A percentile compares a stretch with the other conserved stretches of the same genome.
Conservation (phyloP, 2,888 invertebrate genomes). For the Linnaemya tessellans region DNA sequence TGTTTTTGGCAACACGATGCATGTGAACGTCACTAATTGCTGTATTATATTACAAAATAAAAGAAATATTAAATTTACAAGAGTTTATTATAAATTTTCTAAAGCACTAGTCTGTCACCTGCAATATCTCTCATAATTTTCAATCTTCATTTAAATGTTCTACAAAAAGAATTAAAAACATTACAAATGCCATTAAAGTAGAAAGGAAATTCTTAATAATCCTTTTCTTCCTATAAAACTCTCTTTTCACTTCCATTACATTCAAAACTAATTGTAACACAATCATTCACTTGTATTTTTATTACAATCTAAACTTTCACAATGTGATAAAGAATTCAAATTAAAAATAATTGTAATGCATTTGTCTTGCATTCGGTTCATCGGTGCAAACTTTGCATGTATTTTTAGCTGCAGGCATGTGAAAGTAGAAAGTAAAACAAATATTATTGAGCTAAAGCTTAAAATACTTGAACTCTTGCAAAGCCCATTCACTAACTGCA, state of each 20-base stretch:
- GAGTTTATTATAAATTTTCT: too few species aligned
- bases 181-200: too few species aligned
- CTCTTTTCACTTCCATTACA: neutral
- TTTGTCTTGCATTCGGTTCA: slow-evolving; percentile 5
- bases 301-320: slow-evolving; percentile 13
- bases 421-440: neutral
- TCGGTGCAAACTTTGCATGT: neutral
- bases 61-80: too few species aligned
- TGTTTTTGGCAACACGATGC: too few species aligned
- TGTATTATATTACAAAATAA: too few species aligned
- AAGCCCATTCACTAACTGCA: neutral
- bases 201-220: too few species aligned
- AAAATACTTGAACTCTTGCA: neutral
- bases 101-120: neutral
- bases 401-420: neutral
- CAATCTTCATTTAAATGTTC: neutral
- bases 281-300: slow-evolving; percentile 33
- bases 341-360: slow-evolving; percentile 43
- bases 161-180: neutral
- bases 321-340: slow-evolving; percentile 41
- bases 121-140: neutral
- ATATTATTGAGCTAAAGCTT: neutral
- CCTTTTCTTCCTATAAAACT: too few species aligned
- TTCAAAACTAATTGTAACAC: neutral
- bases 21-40: too few species aligned